These are phyloP conservation scores for Onychostruthus taczanowskii DNA, from an alignment of 2,113 vertebrate species.

Conservation along the genomic window DNA sequence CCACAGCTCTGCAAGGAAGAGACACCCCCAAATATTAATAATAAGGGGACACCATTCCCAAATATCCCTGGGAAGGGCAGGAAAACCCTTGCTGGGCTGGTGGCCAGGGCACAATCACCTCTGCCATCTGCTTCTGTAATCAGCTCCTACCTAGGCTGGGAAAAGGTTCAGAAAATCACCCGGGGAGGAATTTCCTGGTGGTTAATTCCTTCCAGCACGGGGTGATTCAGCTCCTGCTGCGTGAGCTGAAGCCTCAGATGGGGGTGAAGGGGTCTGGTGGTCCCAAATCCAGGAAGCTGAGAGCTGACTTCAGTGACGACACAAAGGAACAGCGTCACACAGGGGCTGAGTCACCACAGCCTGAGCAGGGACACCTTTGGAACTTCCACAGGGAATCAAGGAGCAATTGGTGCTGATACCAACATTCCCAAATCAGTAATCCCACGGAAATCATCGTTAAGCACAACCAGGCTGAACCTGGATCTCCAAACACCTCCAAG, in stretches of 20 bases:
- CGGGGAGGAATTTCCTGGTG: neutral
- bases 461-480: neutral
- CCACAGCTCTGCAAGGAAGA: neutral
- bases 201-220: neutral
- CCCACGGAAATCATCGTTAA: neutral
- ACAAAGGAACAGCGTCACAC: neutral
- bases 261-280: neutral
- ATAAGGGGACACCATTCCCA: rapidly evolving
- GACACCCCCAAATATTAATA: neutral
- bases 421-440: too few species aligned
- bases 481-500: neutral
- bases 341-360: neutral
- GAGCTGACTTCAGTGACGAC: neutral
- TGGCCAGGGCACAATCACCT: neutral
- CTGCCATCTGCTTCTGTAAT: neutral
- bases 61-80: neutral
- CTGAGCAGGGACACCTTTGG: neutral
- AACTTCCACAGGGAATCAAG: neutral
- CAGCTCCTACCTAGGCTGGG: neutral
- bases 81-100: neutral
- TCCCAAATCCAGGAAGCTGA: neutral
- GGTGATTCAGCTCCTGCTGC: neutral
- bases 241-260: neutral
- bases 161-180: neutral
- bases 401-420: neutral